phyloP scores from a whole-genome alignment of 2,113 vertebrate genomes.

The Chelonoidis abingdonii region DNA sequence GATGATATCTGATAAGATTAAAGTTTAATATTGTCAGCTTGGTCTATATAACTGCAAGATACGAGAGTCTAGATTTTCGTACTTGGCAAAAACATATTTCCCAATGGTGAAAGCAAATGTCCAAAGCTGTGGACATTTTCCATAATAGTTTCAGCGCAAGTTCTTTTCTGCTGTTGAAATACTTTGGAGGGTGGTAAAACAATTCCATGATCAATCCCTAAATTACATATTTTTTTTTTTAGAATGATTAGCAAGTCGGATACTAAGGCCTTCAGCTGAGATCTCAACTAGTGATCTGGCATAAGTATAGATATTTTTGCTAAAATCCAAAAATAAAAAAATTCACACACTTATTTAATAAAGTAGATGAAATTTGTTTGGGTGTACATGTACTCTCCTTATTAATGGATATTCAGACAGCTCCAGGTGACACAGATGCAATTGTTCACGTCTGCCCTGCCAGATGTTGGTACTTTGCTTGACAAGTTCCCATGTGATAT shows the following conservation, averaged over 20 bases:
- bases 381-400: background rate
- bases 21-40: background rate
- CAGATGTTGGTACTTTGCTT: conserved; percentile 24
- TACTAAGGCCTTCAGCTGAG: background rate
- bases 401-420: background rate
- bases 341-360: background rate
- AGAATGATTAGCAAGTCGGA: background rate
- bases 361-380: background rate
- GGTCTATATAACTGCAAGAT: background rate
- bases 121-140: background rate
- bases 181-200: background rate
- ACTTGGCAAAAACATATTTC: background rate
- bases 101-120: background rate
- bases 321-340: background rate
- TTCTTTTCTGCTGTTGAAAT: conserved; percentile 11
- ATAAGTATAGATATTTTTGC: background rate
- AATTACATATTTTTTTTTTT: background rate
- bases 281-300: background rate
- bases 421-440: conserved; percentile 24
- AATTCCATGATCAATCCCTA: background rate
- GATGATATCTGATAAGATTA: background rate
- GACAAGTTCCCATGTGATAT: background rate
- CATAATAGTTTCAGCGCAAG: background rate
- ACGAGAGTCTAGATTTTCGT: background rate
- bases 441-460: conserved; percentile 50